phyloP scores from a whole-genome alignment of 2,113 vertebrate species.

The Pomatostomus ruficeps region DNA sequence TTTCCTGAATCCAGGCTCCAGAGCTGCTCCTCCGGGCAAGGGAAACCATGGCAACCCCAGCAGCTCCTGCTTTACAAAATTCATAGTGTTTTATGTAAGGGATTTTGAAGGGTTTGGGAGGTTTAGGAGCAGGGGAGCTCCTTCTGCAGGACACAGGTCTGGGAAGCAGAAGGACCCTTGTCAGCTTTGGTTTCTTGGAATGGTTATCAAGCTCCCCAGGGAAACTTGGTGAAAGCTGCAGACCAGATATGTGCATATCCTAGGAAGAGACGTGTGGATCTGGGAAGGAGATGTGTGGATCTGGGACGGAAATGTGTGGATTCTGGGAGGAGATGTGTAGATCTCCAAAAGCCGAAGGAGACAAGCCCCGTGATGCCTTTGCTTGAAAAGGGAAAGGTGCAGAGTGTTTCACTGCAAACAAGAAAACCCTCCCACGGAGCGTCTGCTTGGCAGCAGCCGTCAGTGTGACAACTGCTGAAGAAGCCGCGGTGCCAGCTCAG shows the following conservation, averaged over 20 bases:
- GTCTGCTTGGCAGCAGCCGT: conserved; percentile 43
- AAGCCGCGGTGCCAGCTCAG: background rate
- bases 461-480: background rate
- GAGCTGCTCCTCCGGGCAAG: conserved; percentile 41
- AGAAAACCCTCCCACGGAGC: conserved; percentile 67
- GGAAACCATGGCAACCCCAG: conserved; percentile 68
- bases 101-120: conserved; percentile 13
- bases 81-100: background rate
- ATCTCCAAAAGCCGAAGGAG: background rate
- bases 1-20: conserved; percentile 39
- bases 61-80: conserved; percentile 58
- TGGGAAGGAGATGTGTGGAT: background rate
- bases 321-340: background rate
- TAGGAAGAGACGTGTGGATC: background rate
- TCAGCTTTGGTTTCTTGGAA: background rate
- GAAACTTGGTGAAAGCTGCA: background rate
- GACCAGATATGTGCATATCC: background rate
- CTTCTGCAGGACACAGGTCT: background rate
- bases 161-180: background rate
- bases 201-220: background rate
- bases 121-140: background rate
- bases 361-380: background rate
- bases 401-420: conserved; percentile 58
- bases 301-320: background rate
- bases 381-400: conserved; percentile 60